Percentiles rank a stretch among this genome's conserved stretches.
Conservation (phyloP, 2,113 vertebrate species). For the Manacus vitellinus region DNA sequence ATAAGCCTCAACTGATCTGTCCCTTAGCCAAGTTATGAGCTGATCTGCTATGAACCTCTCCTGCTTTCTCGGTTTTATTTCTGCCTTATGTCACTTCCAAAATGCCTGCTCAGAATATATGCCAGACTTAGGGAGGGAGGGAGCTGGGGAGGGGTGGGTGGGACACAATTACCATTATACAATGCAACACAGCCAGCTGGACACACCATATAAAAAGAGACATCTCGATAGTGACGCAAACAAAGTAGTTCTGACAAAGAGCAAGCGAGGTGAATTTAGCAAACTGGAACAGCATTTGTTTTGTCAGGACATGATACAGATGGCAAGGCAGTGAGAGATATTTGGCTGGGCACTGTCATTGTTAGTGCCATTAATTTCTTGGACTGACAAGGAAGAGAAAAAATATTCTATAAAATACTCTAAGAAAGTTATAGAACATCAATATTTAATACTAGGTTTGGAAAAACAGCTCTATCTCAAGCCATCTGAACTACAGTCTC, state of each 20-base stretch:
- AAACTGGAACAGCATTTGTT: slow-evolving; percentile 1
- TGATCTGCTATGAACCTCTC: not conserved
- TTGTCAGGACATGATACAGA: slow-evolving; percentile 39
- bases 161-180: not conserved
- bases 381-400: not conserved
- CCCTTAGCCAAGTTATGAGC: not conserved
- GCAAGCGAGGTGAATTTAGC: slow-evolving; percentile 1
- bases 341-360: not conserved
- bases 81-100: not conserved
- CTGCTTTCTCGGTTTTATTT: not conserved
- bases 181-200: not conserved
- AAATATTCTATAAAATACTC: not conserved
- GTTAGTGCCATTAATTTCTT: slow-evolving; percentile 10
- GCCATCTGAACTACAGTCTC: not conserved
- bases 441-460: not conserved
- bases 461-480: not conserved
- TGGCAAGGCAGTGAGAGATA: slow-evolving; percentile 51
- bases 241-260: not conserved
- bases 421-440: not conserved
- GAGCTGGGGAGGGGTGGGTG: not conserved
- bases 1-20: not conserved
- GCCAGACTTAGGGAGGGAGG: not conserved
- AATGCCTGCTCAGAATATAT: not conserved
- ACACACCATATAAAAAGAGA: not conserved
- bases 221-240: not conserved